Conservation (phyloP, 2,888 invertebrate genomes). For the Agrilus biguttatus region DNA sequence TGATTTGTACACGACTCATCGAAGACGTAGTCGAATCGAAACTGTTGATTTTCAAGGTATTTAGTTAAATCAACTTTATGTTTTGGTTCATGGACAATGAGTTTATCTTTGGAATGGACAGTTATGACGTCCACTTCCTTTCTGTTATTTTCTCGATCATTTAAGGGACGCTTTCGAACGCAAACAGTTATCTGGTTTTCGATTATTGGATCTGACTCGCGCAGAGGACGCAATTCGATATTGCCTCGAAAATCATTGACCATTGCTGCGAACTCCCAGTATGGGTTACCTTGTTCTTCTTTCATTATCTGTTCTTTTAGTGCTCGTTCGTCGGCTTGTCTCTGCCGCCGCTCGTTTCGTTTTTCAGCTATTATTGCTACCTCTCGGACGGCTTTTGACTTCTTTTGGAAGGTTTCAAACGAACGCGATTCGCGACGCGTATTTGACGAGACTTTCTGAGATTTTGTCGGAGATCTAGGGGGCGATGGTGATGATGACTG, state of each 20-base stretch:
- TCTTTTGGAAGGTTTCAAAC: constrained; percentile 20
- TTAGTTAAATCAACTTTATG: constrained; percentile 96
- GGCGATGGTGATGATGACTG: constrained; percentile 7
- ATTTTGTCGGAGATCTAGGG: constrained; percentile 12
- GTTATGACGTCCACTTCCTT: constrained; percentile 96
- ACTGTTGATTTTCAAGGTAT: constrained; percentile 94
- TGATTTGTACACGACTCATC: constrained; percentile 92
- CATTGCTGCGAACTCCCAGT: constrained; percentile 94
- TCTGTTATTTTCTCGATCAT: constrained; percentile 71
- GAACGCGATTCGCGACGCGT: constrained; percentile 16
- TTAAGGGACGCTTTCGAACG: constrained; percentile 91
- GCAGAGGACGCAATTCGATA: constrained; percentile 76
- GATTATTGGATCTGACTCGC: constrained; percentile 67
- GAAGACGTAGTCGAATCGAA: constrained; percentile 97
- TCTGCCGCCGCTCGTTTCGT: constrained; percentile 79
- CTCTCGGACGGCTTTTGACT: constrained; percentile 46
- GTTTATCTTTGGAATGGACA: constrained; percentile 75
- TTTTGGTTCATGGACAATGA: constrained; percentile 87
- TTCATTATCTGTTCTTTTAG: constrained; percentile 81
- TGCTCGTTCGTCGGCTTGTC: constrained; percentile 77
- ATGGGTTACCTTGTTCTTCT: constrained; percentile 85
- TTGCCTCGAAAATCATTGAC: constrained; percentile 75
- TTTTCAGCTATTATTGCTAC: constrained; percentile 92
- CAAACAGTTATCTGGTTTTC: constrained; percentile 98
- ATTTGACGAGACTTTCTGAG: constrained; percentile 11